Evolutionary conservation across 2,888 invertebrate species (phyloP).

Genomic region (Dromius quadrimaculatus): DNA sequence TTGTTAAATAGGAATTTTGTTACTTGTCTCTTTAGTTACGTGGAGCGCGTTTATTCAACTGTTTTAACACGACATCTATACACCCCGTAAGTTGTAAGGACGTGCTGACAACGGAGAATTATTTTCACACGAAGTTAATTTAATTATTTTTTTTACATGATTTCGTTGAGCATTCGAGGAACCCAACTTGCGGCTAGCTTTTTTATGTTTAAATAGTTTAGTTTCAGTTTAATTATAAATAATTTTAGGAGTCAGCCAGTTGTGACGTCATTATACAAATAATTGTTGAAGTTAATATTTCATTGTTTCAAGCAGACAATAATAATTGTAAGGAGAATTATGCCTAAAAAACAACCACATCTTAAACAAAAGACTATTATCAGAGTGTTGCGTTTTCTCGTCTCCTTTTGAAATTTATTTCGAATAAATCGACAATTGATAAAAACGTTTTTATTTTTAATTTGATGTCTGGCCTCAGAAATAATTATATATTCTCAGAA

Average conservation of each 20-base stretch:
- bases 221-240: slow-evolving; percentile 31
- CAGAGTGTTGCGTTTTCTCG: background rate
- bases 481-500: too few relatives aligned
- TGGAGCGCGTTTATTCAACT: slow-evolving; percentile 29
- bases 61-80: slow-evolving; percentile 24
- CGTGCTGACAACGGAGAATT: too few relatives aligned
- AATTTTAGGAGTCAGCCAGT: slow-evolving; percentile 23
- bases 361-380: slow-evolving; percentile 21
- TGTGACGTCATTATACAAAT: slow-evolving; percentile 39
- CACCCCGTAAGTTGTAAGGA: too few relatives aligned
- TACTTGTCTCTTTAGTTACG: slow-evolving; percentile 44
- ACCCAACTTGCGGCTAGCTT: too few relatives aligned
- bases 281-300: slow-evolving; percentile 47
- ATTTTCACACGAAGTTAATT: too few relatives aligned
- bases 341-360: slow-evolving; percentile 11
- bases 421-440: background rate
- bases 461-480: background rate
- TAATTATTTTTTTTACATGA: too few relatives aligned
- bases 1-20: slow-evolving; percentile 51
- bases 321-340: slow-evolving; percentile 45
- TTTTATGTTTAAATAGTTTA: slow-evolving; percentile 19
- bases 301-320: slow-evolving; percentile 49
- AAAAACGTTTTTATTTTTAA: background rate
- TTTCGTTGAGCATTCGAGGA: too few relatives aligned
- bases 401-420: slow-evolving; percentile 22